Evolutionary conservation across 2,113 vertebrate genomes (phyloP).

Genomic region (Petromus typicus): DNA sequence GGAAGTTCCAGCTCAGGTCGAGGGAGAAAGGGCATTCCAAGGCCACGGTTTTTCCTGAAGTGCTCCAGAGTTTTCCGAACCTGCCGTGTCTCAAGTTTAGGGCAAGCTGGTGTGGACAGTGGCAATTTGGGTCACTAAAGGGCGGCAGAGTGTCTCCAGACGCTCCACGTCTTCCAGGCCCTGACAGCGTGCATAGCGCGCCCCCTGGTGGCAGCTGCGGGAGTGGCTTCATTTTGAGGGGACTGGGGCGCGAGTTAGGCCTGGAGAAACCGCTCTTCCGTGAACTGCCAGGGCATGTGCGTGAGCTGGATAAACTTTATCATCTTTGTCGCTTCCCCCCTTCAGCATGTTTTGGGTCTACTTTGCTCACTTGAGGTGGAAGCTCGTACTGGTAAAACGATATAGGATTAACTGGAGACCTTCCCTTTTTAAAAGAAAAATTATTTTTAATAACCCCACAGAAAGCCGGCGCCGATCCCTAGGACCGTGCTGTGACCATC

Average conservation of each 20-base stretch:
- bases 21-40: not conserved
- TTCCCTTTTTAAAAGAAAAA: not conserved
- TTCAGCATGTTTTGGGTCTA: not conserved
- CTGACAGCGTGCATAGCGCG: not conserved
- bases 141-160: rapidly evolving
- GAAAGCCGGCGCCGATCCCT: too few species aligned
- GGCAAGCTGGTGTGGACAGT: not conserved
- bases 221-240: not conserved
- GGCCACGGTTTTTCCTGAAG: not conserved
- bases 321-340: not conserved
- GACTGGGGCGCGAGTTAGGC: not conserved
- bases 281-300: too few species aligned
- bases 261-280: rapidly evolving
- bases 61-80: not conserved
- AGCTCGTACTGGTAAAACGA: not conserved
- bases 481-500: too few species aligned
- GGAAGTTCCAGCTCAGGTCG: too few species aligned
- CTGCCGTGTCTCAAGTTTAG: not conserved
- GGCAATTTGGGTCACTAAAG: not conserved
- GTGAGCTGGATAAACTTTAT: too few species aligned
- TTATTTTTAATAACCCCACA: not conserved
- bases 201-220: not conserved
- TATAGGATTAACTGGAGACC: not conserved
- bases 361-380: not conserved
- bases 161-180: rapidly evolving